A percentile compares a stretch with the other conserved stretches of the same genome.
Conservation (phyloP, 2,113 vertebrate genomes). For the Fukomys damarensis region DNA sequence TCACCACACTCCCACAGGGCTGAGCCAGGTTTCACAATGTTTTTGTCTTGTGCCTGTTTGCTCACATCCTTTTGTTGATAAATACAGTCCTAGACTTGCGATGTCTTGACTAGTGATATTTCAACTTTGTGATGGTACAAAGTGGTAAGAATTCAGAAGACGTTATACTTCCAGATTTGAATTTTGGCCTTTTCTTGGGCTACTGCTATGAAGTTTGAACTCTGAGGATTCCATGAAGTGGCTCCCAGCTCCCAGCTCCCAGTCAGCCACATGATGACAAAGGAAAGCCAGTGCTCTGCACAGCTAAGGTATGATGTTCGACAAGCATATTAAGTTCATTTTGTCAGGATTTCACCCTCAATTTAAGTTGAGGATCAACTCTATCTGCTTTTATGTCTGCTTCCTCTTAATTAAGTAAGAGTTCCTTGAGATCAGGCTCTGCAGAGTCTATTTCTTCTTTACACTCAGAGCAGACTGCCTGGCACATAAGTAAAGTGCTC, state of each 20-base stretch:
- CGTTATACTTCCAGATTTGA: neutral
- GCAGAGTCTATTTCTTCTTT: neutral
- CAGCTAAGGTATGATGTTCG: neutral
- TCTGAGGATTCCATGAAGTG: neutral
- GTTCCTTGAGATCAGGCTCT: neutral
- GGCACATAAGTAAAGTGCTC: neutral
- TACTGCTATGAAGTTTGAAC: neutral
- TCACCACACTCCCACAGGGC: neutral
- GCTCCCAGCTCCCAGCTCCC: neutral
- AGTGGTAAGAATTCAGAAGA: neutral
- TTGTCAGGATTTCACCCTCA: neutral
- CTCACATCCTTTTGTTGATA: neutral
- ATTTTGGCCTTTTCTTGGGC: neutral
- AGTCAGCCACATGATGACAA: neutral
- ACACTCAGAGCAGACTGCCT: neutral
- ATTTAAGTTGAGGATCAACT: neutral
- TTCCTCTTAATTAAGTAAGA: slow-evolving; percentile 25
- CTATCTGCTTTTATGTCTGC: neutral
- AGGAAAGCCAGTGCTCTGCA: neutral
- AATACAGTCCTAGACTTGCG: neutral
- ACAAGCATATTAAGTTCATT: neutral
- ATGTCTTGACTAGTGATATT: neutral
- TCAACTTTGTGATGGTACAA: neutral
- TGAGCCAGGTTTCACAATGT: neutral
- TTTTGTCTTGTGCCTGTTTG: neutral